Evolutionary conservation across 1,140 invertebrate species (phyloP).

Genomic region (Meloidogyne hapla): DNA sequence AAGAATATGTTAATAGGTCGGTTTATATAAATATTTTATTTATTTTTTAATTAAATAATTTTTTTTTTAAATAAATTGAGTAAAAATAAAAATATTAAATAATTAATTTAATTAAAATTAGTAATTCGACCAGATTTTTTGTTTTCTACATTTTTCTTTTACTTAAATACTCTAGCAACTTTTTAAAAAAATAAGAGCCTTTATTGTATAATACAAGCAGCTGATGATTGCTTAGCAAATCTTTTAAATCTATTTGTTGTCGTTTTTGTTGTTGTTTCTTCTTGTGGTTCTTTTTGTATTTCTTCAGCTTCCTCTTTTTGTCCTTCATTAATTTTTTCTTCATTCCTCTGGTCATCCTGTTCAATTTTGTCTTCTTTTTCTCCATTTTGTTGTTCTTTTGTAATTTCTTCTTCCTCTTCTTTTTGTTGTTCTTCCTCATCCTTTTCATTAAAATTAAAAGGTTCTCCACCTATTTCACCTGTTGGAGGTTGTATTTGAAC

Average conservation of each 20-base stretch:
- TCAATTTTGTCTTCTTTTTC: not conserved
- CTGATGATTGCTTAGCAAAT: not conserved
- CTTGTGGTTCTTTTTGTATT: not conserved
- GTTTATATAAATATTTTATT: no score
- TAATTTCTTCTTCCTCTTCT: not conserved
- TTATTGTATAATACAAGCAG: slow-evolving; percentile 1
- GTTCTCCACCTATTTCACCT: not conserved
- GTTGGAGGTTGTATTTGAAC: not conserved
- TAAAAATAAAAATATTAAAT: no score
- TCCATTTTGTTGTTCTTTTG: not conserved
- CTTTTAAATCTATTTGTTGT: not conserved
- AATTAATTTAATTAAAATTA: no score
- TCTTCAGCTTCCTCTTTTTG: not conserved
- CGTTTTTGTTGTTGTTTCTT: not conserved
- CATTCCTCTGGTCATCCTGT: no score
- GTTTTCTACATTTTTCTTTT: no score
- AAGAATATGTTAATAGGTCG: no score
- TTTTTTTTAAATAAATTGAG: no score
- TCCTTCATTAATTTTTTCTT: not conserved
- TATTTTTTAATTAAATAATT: no score
- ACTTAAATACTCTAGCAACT: no score
- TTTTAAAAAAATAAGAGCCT: no score
- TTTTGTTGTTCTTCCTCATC: not conserved
- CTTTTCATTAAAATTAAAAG: not conserved
- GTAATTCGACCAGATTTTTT: no score